phyloP scores from a whole-genome alignment of 1,140 invertebrate genomes.

The Atta cephalotes region DNA sequence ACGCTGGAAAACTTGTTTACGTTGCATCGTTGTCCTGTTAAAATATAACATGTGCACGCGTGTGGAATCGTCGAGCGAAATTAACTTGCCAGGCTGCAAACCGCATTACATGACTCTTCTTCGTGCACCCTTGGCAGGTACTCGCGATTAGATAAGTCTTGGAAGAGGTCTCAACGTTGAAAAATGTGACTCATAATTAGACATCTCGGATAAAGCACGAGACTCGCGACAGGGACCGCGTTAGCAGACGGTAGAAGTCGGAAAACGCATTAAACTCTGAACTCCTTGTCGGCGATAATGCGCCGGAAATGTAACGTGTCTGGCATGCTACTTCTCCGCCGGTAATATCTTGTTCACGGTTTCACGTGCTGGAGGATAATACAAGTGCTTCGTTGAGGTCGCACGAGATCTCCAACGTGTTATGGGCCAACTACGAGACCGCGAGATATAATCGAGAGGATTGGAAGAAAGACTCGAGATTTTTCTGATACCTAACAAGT shows the following conservation, averaged over 20 bases:
- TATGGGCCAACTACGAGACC: background rate
- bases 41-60: slow-evolving; percentile 37
- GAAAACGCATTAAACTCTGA: slow-evolving; percentile 60
- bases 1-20: slow-evolving; percentile 51
- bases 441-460: too few relatives aligned
- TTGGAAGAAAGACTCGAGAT: background rate
- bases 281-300: slow-evolving; percentile 60
- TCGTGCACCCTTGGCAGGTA: background rate
- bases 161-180: slow-evolving; percentile 23
- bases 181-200: slow-evolving; percentile 54
- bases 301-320: slow-evolving; percentile 60
- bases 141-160: slow-evolving; percentile 14
- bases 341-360: slow-evolving; percentile 59
- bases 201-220: slow-evolving; percentile 1
- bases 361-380: slow-evolving; percentile 48
- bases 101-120: background rate
- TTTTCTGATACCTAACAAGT: background rate
- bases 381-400: slow-evolving; percentile 36
- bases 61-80: slow-evolving; percentile 22
- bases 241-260: slow-evolving; percentile 41
- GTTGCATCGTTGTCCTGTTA: slow-evolving; percentile 20
- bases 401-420: slow-evolving; percentile 22
- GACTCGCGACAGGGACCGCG: slow-evolving; percentile 34
- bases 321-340: slow-evolving; percentile 41
- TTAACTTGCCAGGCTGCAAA: slow-evolving; percentile 40